Percentiles rank a stretch among this genome's conserved stretches.
Conservation (phyloP, 2,797 vertebrate genomes). For the Triplophysa bombifrons region DNA sequence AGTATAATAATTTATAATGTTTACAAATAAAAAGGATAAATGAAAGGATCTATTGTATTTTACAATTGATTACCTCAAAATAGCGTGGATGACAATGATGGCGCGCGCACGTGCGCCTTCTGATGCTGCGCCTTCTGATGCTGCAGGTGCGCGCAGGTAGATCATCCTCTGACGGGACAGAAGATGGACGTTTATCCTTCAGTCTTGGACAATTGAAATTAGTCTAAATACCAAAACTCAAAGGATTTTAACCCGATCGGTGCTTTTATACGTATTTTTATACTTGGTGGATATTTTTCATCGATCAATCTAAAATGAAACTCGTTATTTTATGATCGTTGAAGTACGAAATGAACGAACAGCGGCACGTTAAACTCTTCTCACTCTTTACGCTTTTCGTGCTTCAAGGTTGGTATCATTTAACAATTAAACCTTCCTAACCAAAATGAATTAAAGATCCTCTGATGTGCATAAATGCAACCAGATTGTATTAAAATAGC, state of each 20-base stretch:
- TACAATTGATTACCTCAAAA: background rate
- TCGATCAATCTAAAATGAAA: conserved; percentile 79
- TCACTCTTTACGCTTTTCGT: conserved; percentile 85
- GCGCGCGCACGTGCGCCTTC: background rate
- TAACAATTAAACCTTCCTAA: background rate
- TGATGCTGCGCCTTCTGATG: conserved; percentile 4
- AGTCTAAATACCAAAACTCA: background rate
- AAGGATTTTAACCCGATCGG: background rate
- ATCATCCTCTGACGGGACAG: conserved; percentile 15
- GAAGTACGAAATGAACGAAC: conserved; percentile 89
- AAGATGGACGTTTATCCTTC: conserved; percentile 28
- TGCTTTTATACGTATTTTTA: background rate
- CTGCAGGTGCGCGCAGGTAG: conserved; percentile 53
- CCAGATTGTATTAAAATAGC: too few species aligned
- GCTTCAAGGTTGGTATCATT: conserved; percentile 85
- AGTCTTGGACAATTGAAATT: background rate
- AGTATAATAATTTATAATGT: too few species aligned
- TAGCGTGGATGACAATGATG: background rate
- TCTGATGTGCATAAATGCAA: too few species aligned
- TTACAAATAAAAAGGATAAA: conserved; percentile 52
- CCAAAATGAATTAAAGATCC: too few species aligned
- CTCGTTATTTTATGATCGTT: conserved; percentile 74
- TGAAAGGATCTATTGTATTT: too few species aligned
- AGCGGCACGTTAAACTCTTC: conserved; percentile 88
- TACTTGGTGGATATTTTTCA: conserved; percentile 26